Evolutionary conservation across 2,888 invertebrate genomes (phyloP).

Genomic region (Megastigmus dorsalis): DNA sequence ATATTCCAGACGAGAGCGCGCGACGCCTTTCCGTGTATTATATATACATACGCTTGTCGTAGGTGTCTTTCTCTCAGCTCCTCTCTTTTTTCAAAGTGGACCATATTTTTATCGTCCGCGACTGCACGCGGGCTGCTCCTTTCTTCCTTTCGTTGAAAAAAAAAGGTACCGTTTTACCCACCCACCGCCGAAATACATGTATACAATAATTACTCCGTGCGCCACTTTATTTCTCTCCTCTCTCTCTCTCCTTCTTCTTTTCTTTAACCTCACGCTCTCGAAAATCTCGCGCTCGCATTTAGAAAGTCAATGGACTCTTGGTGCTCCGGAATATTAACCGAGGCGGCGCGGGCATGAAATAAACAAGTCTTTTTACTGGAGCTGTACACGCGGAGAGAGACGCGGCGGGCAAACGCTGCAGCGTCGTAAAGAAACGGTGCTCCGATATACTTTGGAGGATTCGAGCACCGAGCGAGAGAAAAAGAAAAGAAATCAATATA

Average conservation of each 20-base stretch:
- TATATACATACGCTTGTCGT: not conserved
- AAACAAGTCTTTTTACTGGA: slow-evolving; percentile 19
- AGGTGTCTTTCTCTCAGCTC: slow-evolving; percentile 1
- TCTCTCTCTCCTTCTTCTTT: not conserved
- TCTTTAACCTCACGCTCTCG: slow-evolving; percentile 1
- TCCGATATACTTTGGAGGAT: no score
- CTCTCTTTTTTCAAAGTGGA: not conserved
- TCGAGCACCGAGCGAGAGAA: not conserved
- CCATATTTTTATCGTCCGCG: not conserved
- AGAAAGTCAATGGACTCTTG: slow-evolving; percentile 40
- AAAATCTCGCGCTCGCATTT: slow-evolving; percentile 23
- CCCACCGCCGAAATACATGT: slow-evolving; percentile 22
- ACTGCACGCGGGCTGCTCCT: not conserved
- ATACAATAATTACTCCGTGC: slow-evolving; percentile 2
- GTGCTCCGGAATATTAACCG: slow-evolving; percentile 24
- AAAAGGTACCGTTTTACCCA: slow-evolving; percentile 27
- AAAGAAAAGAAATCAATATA: no score
- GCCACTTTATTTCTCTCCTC: not conserved
- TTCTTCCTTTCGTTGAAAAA: not conserved
- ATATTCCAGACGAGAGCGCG: not conserved
- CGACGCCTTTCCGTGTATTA: not conserved
- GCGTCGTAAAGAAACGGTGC: slow-evolving; percentile 41
- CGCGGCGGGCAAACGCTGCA: no score
- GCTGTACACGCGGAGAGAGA: slow-evolving; percentile 18
- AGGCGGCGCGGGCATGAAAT: not conserved